phyloP scores from a whole-genome alignment of 2,113 vertebrate species.

The Brienomyrus longianalis region DNA sequence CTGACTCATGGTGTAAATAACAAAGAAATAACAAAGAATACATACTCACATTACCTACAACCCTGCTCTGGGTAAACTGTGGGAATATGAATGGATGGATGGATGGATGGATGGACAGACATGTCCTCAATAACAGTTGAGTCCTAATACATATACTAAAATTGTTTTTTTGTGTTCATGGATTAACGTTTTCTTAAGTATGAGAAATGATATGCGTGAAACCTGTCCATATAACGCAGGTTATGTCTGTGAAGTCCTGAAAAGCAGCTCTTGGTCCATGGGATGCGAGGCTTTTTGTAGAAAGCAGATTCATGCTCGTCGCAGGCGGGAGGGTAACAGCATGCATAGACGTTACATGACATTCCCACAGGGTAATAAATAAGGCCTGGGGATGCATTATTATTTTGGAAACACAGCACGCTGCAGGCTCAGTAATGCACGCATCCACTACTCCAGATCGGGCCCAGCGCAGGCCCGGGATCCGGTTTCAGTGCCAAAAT shows the following conservation, averaged over 20 bases:
- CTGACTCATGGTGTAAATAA: neutral
- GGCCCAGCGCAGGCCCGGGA: neutral
- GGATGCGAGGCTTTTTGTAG: neutral
- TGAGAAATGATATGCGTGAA: neutral
- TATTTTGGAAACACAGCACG: neutral
- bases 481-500: neutral
- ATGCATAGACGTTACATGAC: constrained; percentile 38
- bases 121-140: neutral
- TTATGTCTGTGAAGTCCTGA: neutral
- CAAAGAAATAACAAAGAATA: no score
- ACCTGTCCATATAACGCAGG: neutral
- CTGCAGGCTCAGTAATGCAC: neutral
- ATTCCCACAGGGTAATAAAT: neutral
- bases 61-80: neutral
- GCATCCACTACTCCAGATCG: neutral
- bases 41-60: neutral
- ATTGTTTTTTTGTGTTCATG: neutral
- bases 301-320: constrained; percentile 35
- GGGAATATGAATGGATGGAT: neutral
- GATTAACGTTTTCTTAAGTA: neutral
- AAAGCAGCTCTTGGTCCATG: neutral
- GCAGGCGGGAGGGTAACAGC: constrained; percentile 31
- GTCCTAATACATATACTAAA: neutral
- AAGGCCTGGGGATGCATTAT: neutral
- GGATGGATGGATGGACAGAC: neutral